A percentile compares a stretch with the other conserved stretches of the same genome.
phyloP scores from a whole-genome alignment of 2,888 invertebrate species.

The Carpatolechia fugitivella region DNA sequence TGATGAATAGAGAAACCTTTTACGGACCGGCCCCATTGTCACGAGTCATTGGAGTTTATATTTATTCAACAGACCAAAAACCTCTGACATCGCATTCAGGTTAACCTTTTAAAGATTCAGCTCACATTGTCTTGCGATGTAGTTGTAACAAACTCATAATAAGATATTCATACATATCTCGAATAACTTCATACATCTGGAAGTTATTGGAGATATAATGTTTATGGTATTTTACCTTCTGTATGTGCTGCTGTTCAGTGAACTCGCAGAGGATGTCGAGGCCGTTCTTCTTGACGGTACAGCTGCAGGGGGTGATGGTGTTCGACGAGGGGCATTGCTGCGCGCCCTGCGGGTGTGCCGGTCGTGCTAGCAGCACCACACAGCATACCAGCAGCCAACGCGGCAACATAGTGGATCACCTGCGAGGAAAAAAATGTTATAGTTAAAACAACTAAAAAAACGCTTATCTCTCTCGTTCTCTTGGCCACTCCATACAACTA shows the following conservation, averaged over 20 bases:
- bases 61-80: too few species aligned
- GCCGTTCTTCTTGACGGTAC: constrained; percentile 92
- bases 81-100: too few species aligned
- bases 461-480: too few species aligned
- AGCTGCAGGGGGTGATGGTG: constrained; percentile 89
- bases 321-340: constrained; percentile 87
- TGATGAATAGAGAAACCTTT: too few species aligned
- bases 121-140: too few species aligned
- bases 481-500: too few species aligned
- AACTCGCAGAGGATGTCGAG: constrained; percentile 93
- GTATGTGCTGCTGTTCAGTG: constrained; percentile 89
- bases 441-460: background rate
- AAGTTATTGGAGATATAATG: background rate
- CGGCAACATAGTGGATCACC: constrained; percentile 69
- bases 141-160: too few species aligned
- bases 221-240: constrained; percentile 47
- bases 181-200: too few species aligned
- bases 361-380: constrained; percentile 76
- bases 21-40: too few species aligned
- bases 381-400: constrained; percentile 74
- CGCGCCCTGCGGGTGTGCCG: constrained; percentile 69
- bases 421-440: constrained; percentile 22
- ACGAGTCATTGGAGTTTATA: too few species aligned
- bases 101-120: too few species aligned
- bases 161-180: too few species aligned